These are phyloP conservation scores for Drosophila villosipedis DNA, from an alignment of 2,888 invertebrate genomes.

Conservation along the genomic window DNA sequence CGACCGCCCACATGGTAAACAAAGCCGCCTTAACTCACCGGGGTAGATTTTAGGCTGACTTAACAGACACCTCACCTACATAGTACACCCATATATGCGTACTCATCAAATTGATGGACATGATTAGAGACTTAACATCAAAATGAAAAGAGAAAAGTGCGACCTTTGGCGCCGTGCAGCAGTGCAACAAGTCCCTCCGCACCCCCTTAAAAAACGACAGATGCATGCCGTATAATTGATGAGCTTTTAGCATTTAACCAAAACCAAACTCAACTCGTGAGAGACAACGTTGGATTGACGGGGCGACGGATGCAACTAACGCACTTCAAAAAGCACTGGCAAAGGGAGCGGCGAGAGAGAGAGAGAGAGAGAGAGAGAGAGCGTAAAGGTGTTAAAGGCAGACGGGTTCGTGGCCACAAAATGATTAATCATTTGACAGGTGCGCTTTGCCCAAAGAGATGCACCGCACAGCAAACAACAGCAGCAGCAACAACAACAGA, in stretches of 20 bases:
- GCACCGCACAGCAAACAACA: constrained; percentile 10
- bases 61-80: constrained; percentile 20
- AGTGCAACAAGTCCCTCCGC: constrained; percentile 37
- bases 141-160: constrained; percentile 71
- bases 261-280: constrained; percentile 44
- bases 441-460: constrained; percentile 54
- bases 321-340: constrained; percentile 24
- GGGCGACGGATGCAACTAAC: constrained; percentile 44
- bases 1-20: constrained; percentile 48
- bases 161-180: constrained; percentile 73
- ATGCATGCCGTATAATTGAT: constrained; percentile 77
- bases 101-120: constrained; percentile 79
- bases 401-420: constrained; percentile 56
- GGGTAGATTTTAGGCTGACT: constrained; percentile 17
- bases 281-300: constrained; percentile 25
- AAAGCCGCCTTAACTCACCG: constrained; percentile 11
- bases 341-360: background rate
- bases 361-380: constrained; percentile 3
- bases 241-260: constrained; percentile 79
- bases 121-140: constrained; percentile 70
- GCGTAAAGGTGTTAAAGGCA: constrained; percentile 67
- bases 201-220: constrained; percentile 54
- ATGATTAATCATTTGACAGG: constrained; percentile 85
- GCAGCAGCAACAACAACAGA: constrained; percentile 9
- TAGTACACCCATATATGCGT: constrained; percentile 12